Percentiles rank a stretch among this genome's conserved stretches.
phyloP scores from a whole-genome alignment of 2,797 vertebrate species.

The Gymnothorax reevesii region DNA sequence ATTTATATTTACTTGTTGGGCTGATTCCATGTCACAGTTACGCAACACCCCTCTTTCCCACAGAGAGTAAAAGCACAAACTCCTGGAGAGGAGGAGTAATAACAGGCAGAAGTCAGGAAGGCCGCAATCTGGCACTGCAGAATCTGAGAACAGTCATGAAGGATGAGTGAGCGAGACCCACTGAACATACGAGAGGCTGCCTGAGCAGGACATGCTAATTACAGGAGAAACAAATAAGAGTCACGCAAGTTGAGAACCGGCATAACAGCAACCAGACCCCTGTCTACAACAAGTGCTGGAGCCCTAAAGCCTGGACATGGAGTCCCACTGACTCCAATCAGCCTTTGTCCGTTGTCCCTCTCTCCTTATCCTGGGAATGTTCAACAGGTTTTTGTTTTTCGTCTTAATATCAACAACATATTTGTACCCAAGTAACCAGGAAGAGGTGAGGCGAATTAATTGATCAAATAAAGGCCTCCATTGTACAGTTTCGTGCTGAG shows the following conservation, averaged over 20 bases:
- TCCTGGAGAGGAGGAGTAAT: neutral
- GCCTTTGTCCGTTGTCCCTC: too few species aligned
- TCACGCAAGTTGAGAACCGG: neutral
- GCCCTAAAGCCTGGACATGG: neutral
- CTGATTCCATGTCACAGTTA: neutral
- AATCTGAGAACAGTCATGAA: neutral
- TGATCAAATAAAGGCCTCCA: too few species aligned
- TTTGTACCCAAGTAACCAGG: too few species aligned
- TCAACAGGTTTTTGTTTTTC: too few species aligned
- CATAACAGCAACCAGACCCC: neutral
- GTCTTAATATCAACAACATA: too few species aligned
- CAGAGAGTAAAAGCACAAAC: neutral
- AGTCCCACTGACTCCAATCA: neutral
- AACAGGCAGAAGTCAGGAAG: neutral
- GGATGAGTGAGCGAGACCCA: neutral
- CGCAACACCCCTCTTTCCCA: neutral
- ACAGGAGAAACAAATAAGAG: neutral
- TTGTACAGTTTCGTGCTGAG: too few species aligned
- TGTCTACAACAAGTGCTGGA: neutral
- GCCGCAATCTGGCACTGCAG: neutral
- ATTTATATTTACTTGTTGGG: constrained; percentile 1
- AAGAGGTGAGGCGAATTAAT: too few species aligned
- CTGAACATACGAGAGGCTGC: neutral
- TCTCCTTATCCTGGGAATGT: too few species aligned
- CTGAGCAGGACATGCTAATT: neutral